A percentile compares a stretch with the other conserved stretches of the same genome.
These are phyloP conservation scores for Lissocephala sabroskyi DNA, from an alignment of 2,888 invertebrate species.

Conservation along the genomic window DNA sequence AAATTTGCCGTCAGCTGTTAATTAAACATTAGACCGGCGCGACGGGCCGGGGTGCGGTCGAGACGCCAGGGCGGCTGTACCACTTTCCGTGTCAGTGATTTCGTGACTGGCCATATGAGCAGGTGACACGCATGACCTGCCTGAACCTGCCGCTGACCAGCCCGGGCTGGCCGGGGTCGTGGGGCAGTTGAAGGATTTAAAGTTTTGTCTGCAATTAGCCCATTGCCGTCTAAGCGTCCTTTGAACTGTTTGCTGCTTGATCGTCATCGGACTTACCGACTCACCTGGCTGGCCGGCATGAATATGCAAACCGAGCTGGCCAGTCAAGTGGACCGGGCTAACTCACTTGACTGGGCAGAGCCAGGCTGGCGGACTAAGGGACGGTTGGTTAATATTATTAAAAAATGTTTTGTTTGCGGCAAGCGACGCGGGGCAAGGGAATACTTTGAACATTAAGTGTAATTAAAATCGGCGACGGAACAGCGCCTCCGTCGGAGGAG, in stretches of 20 bases:
- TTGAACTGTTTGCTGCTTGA: too few relatives aligned
- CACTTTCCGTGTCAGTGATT: too few relatives aligned
- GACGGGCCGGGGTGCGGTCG: background rate
- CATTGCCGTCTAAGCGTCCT: too few relatives aligned
- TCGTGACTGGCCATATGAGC: conserved; percentile 1
- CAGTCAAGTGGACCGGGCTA: conserved; percentile 1
- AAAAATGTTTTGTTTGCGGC: conserved; percentile 26
- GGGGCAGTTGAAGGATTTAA: too few relatives aligned
- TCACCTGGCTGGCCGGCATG: conserved; percentile 11
- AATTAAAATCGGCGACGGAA: conserved; percentile 31
- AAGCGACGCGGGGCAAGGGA: background rate
- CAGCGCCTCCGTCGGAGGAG: background rate
- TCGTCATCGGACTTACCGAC: too few relatives aligned
- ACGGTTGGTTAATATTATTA: conserved; percentile 37
- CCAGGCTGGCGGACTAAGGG: conserved; percentile 27
- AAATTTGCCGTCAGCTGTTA: conserved; percentile 6
- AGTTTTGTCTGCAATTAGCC: too few relatives aligned
- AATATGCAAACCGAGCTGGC: conserved; percentile 23
- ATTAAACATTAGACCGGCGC: conserved; percentile 4
- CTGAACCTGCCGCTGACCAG: too few relatives aligned
- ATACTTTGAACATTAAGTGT: conserved; percentile 26
- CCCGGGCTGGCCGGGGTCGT: too few relatives aligned
- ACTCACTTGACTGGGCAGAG: too few relatives aligned
- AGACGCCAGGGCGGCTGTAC: too few relatives aligned
- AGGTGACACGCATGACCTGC: background rate